Base-by-base conservation (phyloP, 2,888 invertebrate species). In the Glyphotaelius pellucidus region DNA sequence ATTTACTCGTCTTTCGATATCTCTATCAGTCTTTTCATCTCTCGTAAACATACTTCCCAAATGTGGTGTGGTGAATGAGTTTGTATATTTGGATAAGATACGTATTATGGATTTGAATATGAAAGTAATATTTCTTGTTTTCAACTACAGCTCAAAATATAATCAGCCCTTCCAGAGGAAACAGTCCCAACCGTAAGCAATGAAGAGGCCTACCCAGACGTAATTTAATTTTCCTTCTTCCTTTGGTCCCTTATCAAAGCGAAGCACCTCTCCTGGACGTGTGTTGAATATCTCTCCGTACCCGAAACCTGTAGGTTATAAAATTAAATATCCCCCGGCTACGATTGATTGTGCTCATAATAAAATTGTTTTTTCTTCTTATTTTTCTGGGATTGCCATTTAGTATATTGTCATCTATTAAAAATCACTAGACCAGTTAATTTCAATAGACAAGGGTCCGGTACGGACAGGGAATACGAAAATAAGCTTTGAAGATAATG, bases 181-280 rank as follows among this genome's bases (percentile, higher is more conserved):
- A 83, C 35, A 25, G 19, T 83, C 31, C 35, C 83, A 25, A n/a
- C 32, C 83, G 35, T 83, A 25, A 14, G 83, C 25, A n/a, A 42
- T 47, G 86, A 86, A 11, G 42, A 35, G 42, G 1, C 86, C 35
- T 83, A 25, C 86, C 42, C 86, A 7, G 86, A 42, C 30, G 47
- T 86, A 86, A 86, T 86, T 86, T 42, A 86, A 86, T 86, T 86
- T 86, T 42, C 15, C 35, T 38, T 83, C 35, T 38, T 12, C 25
- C 83, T 38, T 87, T 89, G 32, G 80, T 89, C 88, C 88, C 88
- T 89, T 89, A 89, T 89, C 88, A 89, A 35, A 89, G 67, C 25
- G 79, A 79, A 79, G 67, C 80, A 79, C 88, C 19, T 89, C 88
- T 31, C 35, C 14, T 79, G 88, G 35, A 89, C 88, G 88, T 89